These are phyloP conservation scores for Ianthella basta DNA, from an alignment of 37 sponge, comb jelly and placozoan genomes.

Conservation along the genomic window DNA sequence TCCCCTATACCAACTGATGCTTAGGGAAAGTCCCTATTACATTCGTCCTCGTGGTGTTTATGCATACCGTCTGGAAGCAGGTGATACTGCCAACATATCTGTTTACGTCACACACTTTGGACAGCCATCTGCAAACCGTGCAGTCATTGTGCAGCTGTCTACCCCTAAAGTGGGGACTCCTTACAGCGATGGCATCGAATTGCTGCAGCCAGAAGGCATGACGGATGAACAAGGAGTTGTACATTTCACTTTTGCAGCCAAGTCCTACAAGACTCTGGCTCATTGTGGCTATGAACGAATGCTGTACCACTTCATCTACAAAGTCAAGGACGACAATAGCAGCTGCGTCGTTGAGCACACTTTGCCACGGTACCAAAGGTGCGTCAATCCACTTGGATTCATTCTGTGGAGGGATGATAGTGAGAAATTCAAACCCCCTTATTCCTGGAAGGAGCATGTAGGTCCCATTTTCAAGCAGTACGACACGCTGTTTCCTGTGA, in stretches of 20 bases:
- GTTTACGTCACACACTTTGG: slow-evolving; percentile 12
- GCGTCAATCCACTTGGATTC: neutral
- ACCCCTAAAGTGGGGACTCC: neutral
- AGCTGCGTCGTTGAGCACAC: neutral
- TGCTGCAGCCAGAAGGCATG: neutral
- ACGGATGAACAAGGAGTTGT: slow-evolving; percentile 19
- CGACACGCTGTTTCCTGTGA: slow-evolving; percentile 32
- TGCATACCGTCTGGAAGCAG: slow-evolving; percentile 16
- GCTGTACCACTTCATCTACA: slow-evolving; percentile 28
- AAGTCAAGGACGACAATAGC: neutral
- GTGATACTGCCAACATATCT: neutral
- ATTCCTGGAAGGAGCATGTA: slow-evolving; percentile 36
- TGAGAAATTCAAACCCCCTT: neutral
- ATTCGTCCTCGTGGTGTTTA: slow-evolving; percentile 24
- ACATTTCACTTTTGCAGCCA: slow-evolving; percentile 2
- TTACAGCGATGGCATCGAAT: neutral
- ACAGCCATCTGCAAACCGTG: neutral
- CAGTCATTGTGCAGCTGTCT: neutral
- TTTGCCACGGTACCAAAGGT: neutral
- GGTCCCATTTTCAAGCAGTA: slow-evolving; percentile 45
- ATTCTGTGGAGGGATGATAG: neutral
- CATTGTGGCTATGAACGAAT: neutral
- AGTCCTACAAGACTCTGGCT: too few species aligned
- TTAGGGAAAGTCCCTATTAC: slow-evolving; percentile 12
- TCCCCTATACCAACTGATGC: neutral